Conservation (phyloP, 2,888 invertebrate genomes). For the Tipula lateralis region DNA sequence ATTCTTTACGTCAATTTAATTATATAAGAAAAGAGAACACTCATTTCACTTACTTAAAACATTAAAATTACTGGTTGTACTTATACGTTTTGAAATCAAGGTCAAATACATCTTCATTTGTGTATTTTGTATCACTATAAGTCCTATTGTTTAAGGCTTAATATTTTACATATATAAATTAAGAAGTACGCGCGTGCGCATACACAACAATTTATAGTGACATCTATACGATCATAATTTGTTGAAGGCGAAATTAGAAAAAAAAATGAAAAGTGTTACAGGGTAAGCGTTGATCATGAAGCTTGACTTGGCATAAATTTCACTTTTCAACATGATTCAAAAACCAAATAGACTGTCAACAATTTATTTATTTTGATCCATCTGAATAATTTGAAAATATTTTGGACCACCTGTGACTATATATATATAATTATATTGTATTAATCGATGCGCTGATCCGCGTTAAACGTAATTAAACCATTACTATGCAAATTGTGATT, state of each 20-base stretch:
- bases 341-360: neutral
- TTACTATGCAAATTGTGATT: neutral
- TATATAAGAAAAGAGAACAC: conserved; percentile 11
- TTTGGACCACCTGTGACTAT: neutral
- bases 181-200: neutral
- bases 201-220: neutral
- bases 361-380: neutral
- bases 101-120: neutral
- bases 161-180: neutral
- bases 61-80: neutral
- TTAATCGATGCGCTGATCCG: too few relatives aligned
- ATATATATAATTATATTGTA: too few relatives aligned
- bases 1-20: conserved; percentile 19
- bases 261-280: neutral
- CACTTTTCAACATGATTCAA: neutral
- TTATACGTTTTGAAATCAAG: neutral
- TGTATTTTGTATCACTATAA: neutral
- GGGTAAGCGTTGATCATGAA: neutral
- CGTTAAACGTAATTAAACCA: neutral
- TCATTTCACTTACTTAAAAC: neutral
- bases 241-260: neutral
- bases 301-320: neutral
- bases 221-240: neutral
- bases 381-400: neutral
- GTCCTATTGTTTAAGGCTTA: neutral